A percentile compares a stretch with the other conserved stretches of the same genome.
Conservation (phyloP, 2,797 vertebrate species). For the Semaprochilodus insignis region DNA sequence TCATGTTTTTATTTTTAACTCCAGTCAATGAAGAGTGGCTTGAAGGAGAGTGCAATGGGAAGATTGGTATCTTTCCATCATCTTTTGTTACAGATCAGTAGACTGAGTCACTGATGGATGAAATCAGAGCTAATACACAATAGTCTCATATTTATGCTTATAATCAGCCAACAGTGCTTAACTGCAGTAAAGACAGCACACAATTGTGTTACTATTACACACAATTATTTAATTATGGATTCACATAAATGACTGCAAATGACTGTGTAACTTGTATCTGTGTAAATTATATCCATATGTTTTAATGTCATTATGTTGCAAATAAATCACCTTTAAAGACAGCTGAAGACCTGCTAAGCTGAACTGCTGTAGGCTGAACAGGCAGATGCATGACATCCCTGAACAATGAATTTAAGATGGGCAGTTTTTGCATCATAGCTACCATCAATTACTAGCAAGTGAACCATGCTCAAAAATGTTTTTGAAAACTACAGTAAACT, state of each 20-base stretch:
- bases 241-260: not conserved
- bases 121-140: not conserved
- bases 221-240: not conserved
- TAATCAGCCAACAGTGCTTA: not conserved
- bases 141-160: not conserved
- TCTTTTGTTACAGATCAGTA: slow-evolving; percentile 80
- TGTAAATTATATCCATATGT: not conserved
- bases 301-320: not conserved
- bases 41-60: slow-evolving; percentile 89
- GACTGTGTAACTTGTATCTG: not conserved
- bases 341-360: not conserved
- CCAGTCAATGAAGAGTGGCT: slow-evolving; percentile 94
- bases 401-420: no score
- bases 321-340: not conserved
- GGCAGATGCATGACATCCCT: no score
- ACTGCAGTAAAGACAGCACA: not conserved
- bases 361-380: no score
- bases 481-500: no score
- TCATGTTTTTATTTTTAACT: slow-evolving; percentile 14
- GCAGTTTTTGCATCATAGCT: no score
- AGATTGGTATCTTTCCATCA: slow-evolving; percentile 90
- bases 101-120: slow-evolving; percentile 2
- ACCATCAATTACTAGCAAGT: no score
- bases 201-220: not conserved
- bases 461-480: no score